These are phyloP conservation scores for Taphrorychus bicolor DNA, from an alignment of 2,888 invertebrate genomes.

Conservation along the genomic window DNA sequence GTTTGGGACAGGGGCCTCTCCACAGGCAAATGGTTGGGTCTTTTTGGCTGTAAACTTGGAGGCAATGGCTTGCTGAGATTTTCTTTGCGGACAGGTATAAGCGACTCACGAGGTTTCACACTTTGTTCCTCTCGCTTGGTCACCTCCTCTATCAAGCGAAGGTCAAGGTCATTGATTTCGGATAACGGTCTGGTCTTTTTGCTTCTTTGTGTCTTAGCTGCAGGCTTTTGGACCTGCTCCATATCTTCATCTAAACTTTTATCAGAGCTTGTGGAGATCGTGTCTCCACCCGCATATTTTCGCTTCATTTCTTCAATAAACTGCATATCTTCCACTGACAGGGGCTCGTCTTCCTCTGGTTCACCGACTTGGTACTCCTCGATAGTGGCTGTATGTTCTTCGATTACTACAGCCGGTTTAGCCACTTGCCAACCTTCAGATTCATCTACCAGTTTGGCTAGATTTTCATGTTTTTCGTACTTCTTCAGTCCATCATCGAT, in stretches of 20 bases:
- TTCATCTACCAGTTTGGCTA: not conserved
- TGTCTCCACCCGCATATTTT: constrained; percentile 25
- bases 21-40: not conserved
- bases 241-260: not conserved
- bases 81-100: constrained; percentile 1
- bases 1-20: not conserved
- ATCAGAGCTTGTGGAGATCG: constrained; percentile 14
- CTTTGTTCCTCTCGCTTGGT: constrained; percentile 39
- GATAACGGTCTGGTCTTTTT: constrained; percentile 47
- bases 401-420: not conserved
- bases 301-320: constrained; percentile 37
- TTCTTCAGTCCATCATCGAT: constrained; percentile 28
- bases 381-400: not conserved
- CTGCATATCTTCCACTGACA: constrained; percentile 32
- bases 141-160: constrained; percentile 47
- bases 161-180: constrained; percentile 50
- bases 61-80: constrained; percentile 5
- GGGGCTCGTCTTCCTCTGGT: constrained; percentile 2
- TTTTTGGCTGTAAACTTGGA: constrained; percentile 22
- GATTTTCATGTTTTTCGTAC: constrained; percentile 29
- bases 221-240: not conserved
- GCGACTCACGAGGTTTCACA: constrained; percentile 10
- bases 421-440: not conserved
- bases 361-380: not conserved
- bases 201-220: not conserved